These are phyloP conservation scores for Lysandra coridon DNA, from an alignment of 2,888 invertebrate species.

Conservation along the genomic window DNA sequence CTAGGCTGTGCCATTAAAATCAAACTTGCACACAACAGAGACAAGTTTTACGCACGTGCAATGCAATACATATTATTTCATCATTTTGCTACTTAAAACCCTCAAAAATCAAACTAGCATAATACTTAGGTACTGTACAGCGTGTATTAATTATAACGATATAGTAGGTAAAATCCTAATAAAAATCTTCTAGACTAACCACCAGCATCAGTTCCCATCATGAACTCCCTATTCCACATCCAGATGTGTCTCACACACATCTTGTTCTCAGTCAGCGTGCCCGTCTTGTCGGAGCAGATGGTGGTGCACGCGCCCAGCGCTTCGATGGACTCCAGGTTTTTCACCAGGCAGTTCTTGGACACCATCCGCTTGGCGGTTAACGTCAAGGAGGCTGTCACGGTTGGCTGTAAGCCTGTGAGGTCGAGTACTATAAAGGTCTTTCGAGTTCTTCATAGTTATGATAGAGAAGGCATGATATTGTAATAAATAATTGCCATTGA, in stretches of 20 bases:
- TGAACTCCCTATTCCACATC: conserved; percentile 93
- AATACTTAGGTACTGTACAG: too few species aligned
- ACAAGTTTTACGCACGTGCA: too few species aligned
- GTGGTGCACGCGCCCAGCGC: conserved; percentile 98
- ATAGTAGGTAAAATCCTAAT: background rate
- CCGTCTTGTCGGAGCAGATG: conserved; percentile 99
- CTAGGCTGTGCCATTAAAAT: too few species aligned
- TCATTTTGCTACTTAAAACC: too few species aligned
- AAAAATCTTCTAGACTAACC: conserved; percentile 43
- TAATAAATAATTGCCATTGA: background rate
- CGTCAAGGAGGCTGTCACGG: conserved; percentile 98
- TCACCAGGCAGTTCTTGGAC: conserved; percentile 97
- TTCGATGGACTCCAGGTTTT: conserved; percentile 99
- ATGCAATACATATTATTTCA: too few species aligned
- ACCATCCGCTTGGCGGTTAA: conserved; percentile 99
- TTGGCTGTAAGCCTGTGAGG: conserved; percentile 89
- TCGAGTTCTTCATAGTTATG: too few species aligned
- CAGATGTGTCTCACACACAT: conserved; percentile 99
- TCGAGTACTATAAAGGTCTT: background rate
- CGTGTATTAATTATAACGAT: background rate
- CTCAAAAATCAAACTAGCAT: too few species aligned
- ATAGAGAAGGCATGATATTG: too few species aligned
- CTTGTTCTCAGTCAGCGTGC: conserved; percentile 98
- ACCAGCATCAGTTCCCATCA: conserved; percentile 82
- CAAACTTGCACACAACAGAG: too few species aligned